Evolutionary conservation across 2,797 vertebrate genomes (phyloP).

Genomic region (Aplochiton taeniatus): DNA sequence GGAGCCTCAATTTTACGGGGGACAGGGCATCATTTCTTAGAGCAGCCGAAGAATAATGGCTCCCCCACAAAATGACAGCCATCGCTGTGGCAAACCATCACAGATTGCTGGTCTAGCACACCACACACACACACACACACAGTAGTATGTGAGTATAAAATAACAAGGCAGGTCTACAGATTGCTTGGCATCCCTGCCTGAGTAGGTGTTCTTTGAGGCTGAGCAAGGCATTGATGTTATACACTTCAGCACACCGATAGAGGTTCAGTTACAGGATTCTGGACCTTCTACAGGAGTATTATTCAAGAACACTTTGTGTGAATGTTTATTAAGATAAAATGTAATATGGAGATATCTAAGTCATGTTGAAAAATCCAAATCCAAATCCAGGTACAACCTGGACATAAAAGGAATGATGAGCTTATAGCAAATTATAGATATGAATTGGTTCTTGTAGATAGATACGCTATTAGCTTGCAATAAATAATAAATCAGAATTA

Average conservation of each 20-base stretch:
- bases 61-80: conserved; percentile 70
- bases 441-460: too few species aligned
- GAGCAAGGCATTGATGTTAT: conserved; percentile 67
- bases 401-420: too few species aligned
- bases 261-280: conserved; percentile 53
- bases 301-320: conserved; percentile 11
- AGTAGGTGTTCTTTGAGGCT: conserved; percentile 65
- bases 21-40: conserved; percentile 70
- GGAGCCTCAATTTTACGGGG: conserved; percentile 60
- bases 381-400: too few species aligned
- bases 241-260: conserved; percentile 50
- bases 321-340: background rate
- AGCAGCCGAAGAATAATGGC: conserved; percentile 66
- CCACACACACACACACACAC: conserved; percentile 29
- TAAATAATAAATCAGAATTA: too few species aligned
- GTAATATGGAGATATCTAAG: too few species aligned
- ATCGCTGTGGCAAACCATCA: conserved; percentile 60
- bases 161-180: conserved; percentile 62
- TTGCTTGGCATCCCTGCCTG: conserved; percentile 53
- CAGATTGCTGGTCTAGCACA: conserved; percentile 71
- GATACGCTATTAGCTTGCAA: too few species aligned
- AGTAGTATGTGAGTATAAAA: conserved; percentile 39
- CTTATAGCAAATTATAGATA: too few species aligned
- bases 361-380: too few species aligned
- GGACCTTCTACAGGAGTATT: conserved; percentile 55